A percentile compares a stretch with the other conserved stretches of the same genome.
These are phyloP conservation scores for Akabosia matsudoensis DNA, from an alignment of 1,140 invertebrate genomes.

Conservation along the genomic window DNA sequence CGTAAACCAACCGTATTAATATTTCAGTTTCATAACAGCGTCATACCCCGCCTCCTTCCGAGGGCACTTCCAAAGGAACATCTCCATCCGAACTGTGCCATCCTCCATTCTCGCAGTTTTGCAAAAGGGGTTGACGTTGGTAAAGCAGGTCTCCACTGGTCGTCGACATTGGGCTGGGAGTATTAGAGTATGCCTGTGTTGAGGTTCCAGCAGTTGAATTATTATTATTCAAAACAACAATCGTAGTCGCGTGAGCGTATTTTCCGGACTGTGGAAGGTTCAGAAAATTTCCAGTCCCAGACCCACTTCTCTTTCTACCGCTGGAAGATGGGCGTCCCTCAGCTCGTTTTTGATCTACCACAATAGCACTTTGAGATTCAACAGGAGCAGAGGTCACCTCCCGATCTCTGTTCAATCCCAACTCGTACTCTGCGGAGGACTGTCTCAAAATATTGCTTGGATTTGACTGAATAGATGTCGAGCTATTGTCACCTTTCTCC, in stretches of 20 bases:
- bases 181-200: conserved; percentile 31
- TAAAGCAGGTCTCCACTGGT: conserved; percentile 42
- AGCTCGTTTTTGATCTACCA: neutral
- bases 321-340: conserved; percentile 1
- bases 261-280: neutral
- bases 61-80: conserved; percentile 5
- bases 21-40: neutral
- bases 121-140: conserved; percentile 44
- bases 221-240: conserved; percentile 25
- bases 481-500: neutral
- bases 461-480: conserved; percentile 4
- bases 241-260: neutral
- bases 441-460: conserved; percentile 7
- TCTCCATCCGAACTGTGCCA: conserved; percentile 25
- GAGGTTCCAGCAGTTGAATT: conserved; percentile 18
- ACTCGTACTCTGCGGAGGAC: neutral
- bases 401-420: neutral
- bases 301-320: neutral
- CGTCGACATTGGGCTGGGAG: conserved; percentile 43
- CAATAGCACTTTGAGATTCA: conserved; percentile 6
- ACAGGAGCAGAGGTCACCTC: neutral
- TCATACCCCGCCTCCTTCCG: neutral
- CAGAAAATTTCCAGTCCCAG: neutral
- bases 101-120: conserved; percentile 42
- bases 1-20: too few species aligned